Percentiles rank a stretch among this genome's conserved stretches.
phyloP scores from a whole-genome alignment of 2,888 invertebrate genomes.

The Tetragnatha montana region DNA sequence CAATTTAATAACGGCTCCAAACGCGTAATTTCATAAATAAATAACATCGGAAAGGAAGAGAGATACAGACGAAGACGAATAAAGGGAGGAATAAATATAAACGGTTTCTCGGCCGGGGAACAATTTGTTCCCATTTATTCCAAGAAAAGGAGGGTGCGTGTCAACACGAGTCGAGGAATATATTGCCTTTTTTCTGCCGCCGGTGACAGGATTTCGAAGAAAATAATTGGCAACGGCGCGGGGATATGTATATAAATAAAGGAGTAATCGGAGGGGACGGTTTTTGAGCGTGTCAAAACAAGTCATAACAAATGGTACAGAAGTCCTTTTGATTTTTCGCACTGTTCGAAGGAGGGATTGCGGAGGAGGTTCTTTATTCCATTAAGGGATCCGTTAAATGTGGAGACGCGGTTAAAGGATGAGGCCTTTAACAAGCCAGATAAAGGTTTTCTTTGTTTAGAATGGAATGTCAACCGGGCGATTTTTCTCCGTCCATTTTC shows the following conservation, averaged over 20 bases:
- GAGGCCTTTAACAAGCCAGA: constrained; percentile 51
- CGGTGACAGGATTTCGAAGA: constrained; percentile 63
- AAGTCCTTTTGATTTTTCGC: constrained; percentile 66
- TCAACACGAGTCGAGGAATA: constrained; percentile 67
- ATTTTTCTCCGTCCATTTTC: not conserved
- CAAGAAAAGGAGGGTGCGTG: constrained; percentile 45
- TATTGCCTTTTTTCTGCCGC: constrained; percentile 60
- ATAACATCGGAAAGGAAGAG: constrained; percentile 57
- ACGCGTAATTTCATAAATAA: constrained; percentile 68
- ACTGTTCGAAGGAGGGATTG: constrained; percentile 61
- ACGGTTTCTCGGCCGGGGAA: constrained; percentile 52
- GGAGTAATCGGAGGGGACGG: constrained; percentile 48
- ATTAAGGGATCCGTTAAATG: constrained; percentile 28
- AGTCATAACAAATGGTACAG: constrained; percentile 70
- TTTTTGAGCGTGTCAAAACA: constrained; percentile 54
- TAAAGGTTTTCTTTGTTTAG: constrained; percentile 38
- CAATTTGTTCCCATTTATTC: constrained; percentile 70
- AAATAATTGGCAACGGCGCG: constrained; percentile 68
- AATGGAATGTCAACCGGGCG: constrained; percentile 13
- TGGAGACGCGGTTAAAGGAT: constrained; percentile 46
- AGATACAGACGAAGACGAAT: constrained; percentile 55
- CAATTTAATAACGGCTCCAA: constrained; percentile 68
- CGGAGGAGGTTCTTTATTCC: constrained; percentile 15
- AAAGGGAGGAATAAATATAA: constrained; percentile 64
- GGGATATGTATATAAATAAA: constrained; percentile 64